Percentiles rank a stretch among this genome's conserved stretches.
phyloP scores from a whole-genome alignment of 1,140 invertebrate species.

The Dendroctonus valens region DNA sequence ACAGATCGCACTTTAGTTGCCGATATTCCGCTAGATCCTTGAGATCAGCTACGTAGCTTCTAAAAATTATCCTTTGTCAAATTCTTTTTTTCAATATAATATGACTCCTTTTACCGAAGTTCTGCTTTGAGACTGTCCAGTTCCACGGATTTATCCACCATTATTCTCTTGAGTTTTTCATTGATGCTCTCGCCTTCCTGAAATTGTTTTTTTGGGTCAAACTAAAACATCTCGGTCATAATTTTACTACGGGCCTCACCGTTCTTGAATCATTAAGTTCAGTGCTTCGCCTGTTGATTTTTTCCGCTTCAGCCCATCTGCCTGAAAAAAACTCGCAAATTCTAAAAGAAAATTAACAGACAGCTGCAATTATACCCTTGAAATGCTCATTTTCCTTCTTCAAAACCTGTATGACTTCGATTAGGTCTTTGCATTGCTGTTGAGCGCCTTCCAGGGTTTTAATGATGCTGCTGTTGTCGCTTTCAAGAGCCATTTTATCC shows the following conservation, averaged over 20 bases:
- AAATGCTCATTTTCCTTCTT: conserved; percentile 42
- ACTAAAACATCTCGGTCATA: background rate
- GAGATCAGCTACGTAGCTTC: conserved; percentile 39
- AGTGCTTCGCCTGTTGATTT: background rate
- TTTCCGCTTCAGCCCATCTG: conserved; percentile 1
- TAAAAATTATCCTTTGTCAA: conserved; percentile 22
- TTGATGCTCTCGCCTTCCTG: conserved; percentile 20
- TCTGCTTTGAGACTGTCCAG: conserved; percentile 37
- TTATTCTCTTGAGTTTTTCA: conserved; percentile 41
- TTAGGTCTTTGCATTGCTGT: conserved; percentile 42
- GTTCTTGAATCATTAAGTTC: no score
- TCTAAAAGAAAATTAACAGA: conserved; percentile 1
- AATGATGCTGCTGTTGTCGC: conserved; percentile 22
- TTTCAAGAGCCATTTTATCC: conserved; percentile 32
- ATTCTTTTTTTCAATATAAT: conserved; percentile 1
- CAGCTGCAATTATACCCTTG: conserved; percentile 29
- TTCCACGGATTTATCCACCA: conserved; percentile 41
- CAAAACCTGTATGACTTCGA: conserved; percentile 38
- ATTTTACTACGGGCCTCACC: background rate
- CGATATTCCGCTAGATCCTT: conserved; percentile 41
- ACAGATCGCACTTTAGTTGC: conserved; percentile 34
- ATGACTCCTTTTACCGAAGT: conserved; percentile 29
- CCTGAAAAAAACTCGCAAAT: background rate
- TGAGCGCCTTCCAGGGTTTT: conserved; percentile 40
- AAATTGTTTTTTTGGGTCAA: conserved; percentile 1